Evolutionary conservation across 2,113 vertebrate genomes (phyloP), one percentile per base, ranked within the genome.

Genomic region (Ophthalmotilapia sp.): DNA sequence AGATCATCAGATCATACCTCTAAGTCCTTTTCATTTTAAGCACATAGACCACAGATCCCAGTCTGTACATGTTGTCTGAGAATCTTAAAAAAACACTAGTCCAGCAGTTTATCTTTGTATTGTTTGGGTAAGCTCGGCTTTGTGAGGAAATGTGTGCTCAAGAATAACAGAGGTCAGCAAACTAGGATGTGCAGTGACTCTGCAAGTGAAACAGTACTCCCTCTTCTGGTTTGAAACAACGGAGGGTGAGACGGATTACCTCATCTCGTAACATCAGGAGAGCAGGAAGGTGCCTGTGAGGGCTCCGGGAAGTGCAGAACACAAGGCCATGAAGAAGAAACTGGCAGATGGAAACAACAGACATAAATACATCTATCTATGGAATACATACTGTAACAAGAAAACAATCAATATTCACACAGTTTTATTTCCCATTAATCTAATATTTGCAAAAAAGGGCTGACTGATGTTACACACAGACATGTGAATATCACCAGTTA

Each of bases 211-310:
- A 88, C 81, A 77, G 82, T 53, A 49, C 83, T 86, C 83, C 89
- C 88, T 84, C 87, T 89, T 49, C 89, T 84, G 85, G 83, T 77
- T 53, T 83, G 29, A 36, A 60, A 73, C 77, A 38, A 51, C 77
- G 5, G 53, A 80, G 73, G 82, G 55, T 42, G 33, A 60, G 70
- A 7, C 29, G 31, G 23, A 70, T 84, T 19, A 86, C 26, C 17
- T 84, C 3, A 21, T 79, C 53, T 82, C 10, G 6, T 3, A 31
- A 58, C 13, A 3, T 21, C 4, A 5, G 54, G 29, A 55, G 54
- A 58, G 55, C 11, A 60, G 45, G 26, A 65, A 42, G 14, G n/a
- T n/a, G 31, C 79, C 65, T 58, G 56, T 6, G 1, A 38, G 5
- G 21, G 7, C n/a, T 84, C 17, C 2, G 7, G 15, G 9, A 26